Evolutionary conservation across 1,140 invertebrate species (phyloP), one percentile per base, ranked within the genome.

Genomic region (Heliothis virescens): DNA sequence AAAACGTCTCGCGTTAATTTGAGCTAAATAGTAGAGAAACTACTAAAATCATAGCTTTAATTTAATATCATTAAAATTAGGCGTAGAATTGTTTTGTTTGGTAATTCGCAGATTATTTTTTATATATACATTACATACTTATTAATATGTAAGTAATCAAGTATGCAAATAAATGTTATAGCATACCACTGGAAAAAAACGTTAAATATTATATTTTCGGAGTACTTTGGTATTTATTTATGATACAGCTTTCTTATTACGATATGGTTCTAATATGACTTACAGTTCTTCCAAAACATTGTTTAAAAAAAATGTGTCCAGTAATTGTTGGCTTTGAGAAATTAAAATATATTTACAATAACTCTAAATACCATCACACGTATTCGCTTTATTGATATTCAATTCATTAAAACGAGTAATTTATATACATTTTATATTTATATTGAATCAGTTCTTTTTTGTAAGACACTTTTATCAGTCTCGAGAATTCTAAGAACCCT

Each of bases 31-130:
- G 48, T 71, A 71, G 48, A 76, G 16, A 60, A 74, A 29, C 60
- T 78, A 78, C 75, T 78, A 78, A 76, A 78, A 67, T 78, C 57
- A 78, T 69, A 78, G 75, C 75, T 78, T 78, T 78, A 78, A 78
- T 67, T 13, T 78, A 78, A 78, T 67, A 78, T 77, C 75, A 78
- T 78, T 78, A 78, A 78, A 69, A 59, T 15, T 78, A 78, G 59
- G 53, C 34, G 63, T 78, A 67, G 12, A 47, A 78, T 48, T 69
- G 75, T 78, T 78, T 65, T 57, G 63, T 78, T 78, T 78, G 63
- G 60, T 69, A 29, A 59, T 41, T 73, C 48, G 41, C 71, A 57
- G 52, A 73, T 73, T 41, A 18, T 72, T 73, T 73, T 57, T 57
- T 73, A 12, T 41, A 41, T 41, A 41, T 41, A 41, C 34, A 3